phyloP scores from a whole-genome alignment of 2,888 invertebrate species.

The Synanthedon myopaeformis region DNA sequence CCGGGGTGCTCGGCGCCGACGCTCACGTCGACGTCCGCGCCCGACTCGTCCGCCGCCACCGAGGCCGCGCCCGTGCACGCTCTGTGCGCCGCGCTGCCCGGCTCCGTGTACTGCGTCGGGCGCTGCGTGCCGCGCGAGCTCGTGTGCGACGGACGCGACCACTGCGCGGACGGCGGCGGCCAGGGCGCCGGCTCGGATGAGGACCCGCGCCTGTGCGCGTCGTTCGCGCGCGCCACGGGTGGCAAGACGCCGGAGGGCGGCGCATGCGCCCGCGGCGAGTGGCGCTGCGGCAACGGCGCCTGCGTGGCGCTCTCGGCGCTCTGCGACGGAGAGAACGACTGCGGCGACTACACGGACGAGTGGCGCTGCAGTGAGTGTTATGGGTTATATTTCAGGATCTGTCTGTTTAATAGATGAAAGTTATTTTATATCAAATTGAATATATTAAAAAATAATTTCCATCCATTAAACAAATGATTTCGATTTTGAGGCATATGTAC shows the following conservation, averaged over 20 bases:
- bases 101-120: constrained; percentile 73
- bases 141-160: constrained; percentile 79
- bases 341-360: constrained; percentile 77
- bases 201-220: constrained; percentile 66
- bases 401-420: no score
- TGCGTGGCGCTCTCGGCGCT: constrained; percentile 76
- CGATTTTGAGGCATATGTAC: no score
- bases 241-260: constrained; percentile 31
- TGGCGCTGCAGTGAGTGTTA: constrained; percentile 68
- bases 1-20: constrained; percentile 26
- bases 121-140: constrained; percentile 74
- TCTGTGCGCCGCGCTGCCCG: constrained; percentile 22
- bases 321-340: constrained; percentile 81
- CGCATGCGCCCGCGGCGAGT: constrained; percentile 58
- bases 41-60: constrained; percentile 18
- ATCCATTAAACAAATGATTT: no score
- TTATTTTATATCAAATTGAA: no score
- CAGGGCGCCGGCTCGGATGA: constrained; percentile 72
- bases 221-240: constrained; percentile 52
- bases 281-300: constrained; percentile 77
- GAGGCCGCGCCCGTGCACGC: constrained; percentile 35
- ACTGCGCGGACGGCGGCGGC: constrained; percentile 76
- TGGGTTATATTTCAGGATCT: neutral
- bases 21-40: constrained; percentile 18
- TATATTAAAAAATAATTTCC: no score